Conservation (phyloP, 2,113 vertebrate species). For the Xenus cinereus region DNA sequence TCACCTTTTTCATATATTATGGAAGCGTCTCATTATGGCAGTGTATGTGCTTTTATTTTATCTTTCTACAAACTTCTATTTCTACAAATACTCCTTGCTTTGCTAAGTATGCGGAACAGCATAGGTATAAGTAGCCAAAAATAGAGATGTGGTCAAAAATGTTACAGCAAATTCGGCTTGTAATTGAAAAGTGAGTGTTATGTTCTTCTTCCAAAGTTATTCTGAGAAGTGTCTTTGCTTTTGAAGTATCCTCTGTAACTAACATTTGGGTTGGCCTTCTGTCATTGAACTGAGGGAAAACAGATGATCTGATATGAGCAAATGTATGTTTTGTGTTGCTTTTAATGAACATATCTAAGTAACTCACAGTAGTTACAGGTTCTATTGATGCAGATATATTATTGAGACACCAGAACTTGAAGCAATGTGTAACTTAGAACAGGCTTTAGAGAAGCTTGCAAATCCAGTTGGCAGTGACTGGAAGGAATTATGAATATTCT, state of each 20-base stretch:
- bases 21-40: neutral
- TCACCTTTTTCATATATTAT: neutral
- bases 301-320: neutral
- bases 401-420: neutral
- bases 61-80: neutral
- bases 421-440: neutral
- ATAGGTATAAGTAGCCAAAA: neutral
- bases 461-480: neutral
- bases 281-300: neutral
- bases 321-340: neutral
- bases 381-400: fast-evolving
- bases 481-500: constrained; percentile 17
- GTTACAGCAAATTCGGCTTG: neutral
- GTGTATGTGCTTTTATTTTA: neutral
- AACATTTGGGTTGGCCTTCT: neutral
- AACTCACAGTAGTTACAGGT: neutral
- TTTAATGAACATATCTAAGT: neutral
- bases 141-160: neutral
- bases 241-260: neutral
- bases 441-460: neutral
- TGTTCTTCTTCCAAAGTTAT: neutral
- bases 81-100: neutral
- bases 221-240: neutral
- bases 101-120: neutral
- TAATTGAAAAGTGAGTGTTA: neutral